These are phyloP conservation scores for Teleiodes luculella DNA, from an alignment of 2,888 invertebrate genomes.

Conservation along the genomic window DNA sequence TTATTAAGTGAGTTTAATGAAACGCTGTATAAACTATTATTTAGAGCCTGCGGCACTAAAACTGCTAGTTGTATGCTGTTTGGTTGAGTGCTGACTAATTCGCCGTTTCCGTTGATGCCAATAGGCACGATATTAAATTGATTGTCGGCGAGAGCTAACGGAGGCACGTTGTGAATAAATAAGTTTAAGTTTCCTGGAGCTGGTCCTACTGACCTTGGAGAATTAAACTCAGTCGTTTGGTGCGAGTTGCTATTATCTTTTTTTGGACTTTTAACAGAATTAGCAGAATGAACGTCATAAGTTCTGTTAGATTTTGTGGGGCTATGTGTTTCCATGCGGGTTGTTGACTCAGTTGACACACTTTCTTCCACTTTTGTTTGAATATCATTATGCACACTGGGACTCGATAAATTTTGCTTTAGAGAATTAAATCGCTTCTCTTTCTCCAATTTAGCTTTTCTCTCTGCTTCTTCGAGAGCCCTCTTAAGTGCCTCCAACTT, in stretches of 20 bases:
- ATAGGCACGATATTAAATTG: constrained; percentile 70
- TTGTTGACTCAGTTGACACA: constrained; percentile 10
- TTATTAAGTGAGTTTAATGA: constrained; percentile 64
- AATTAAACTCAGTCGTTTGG: constrained; percentile 64
- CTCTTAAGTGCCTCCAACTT: constrained; percentile 87
- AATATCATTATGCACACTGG: constrained; percentile 33
- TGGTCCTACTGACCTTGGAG: constrained; percentile 53
- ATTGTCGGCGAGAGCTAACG: constrained; percentile 60
- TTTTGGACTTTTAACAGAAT: constrained; percentile 62
- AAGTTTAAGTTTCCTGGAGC: constrained; percentile 64
- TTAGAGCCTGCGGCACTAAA: constrained; percentile 73
- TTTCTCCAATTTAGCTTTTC: constrained; percentile 83
- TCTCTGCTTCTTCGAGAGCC: constrained; percentile 88
- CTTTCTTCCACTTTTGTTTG: constrained; percentile 39
- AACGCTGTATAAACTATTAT: constrained; percentile 62
- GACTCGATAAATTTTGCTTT: constrained; percentile 41
- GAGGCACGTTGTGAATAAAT: constrained; percentile 66
- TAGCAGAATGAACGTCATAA: constrained; percentile 63
- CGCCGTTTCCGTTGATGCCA: constrained; percentile 58
- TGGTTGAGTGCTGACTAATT: constrained; percentile 58
- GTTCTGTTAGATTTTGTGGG: constrained; percentile 66
- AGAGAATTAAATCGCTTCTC: constrained; percentile 68
- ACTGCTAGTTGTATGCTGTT: constrained; percentile 80
- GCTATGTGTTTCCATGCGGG: constrained; percentile 3
- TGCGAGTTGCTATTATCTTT: constrained; percentile 60